Base-by-base conservation (phyloP, 2,113 vertebrate species). In the Atlantisia rogersi region DNA sequence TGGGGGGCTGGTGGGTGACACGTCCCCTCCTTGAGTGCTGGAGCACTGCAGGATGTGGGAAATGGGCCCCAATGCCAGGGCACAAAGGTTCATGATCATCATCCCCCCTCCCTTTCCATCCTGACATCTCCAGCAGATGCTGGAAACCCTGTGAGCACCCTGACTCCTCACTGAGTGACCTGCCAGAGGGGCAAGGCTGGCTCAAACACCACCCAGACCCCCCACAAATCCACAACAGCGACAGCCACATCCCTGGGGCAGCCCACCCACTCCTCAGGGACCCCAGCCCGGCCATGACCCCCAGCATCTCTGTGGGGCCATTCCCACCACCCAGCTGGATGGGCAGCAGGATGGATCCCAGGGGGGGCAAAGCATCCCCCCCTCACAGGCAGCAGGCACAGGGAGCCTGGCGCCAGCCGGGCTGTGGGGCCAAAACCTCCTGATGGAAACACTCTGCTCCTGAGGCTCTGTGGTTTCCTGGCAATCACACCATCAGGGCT, bases 401-500 rank as follows among this genome's bases (percentile, higher is more conserved):
- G 76, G 55, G 59, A 56, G 35, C 24, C 82, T 73, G 95, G 94
- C 90, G 94, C 95, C 90, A 26, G 78, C 40, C 31, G 37, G 96
- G 76, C 95, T 88, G 86, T 21, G 68, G 64, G 69, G 69, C 95
- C 92, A 55, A 37, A 73, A 63, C 21, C 55, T 92, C 92, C 58
- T 39, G 35, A 71, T 95, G 94, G 91, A 95, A 97, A 96, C 4
- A 26, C 55, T 89, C 31, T 0, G 69, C 77, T 91, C 77, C 80
- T 70, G 95, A 82, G 77, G 81, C 40, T 42, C 52, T 92, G 96
- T 9, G 96, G 94, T 95, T 95, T 96, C 95, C 89, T 56, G 48
- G 77, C 62, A 50, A 71, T 91, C 81, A 22, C 35, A 15, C 91
- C 58, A 15, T 52, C 95, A 60, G 93, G 81, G 89, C 70, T 97